These are phyloP conservation scores for Cyphomyrmex costatus DNA, from an alignment of 1,140 invertebrate genomes.

Conservation along the genomic window DNA sequence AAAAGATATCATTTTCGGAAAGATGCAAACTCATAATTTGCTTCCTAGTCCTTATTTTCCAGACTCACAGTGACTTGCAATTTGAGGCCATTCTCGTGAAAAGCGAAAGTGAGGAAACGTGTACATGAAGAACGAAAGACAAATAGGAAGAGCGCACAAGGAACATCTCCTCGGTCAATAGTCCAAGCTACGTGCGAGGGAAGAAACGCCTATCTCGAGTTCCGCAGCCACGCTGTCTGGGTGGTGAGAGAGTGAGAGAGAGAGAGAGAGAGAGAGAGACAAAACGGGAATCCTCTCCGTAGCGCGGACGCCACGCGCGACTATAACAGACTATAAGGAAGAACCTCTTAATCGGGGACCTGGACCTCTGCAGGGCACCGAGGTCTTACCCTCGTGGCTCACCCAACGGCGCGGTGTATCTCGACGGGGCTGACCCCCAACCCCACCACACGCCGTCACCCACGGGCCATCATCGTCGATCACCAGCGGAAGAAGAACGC, in stretches of 20 bases:
- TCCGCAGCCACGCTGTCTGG: constrained; percentile 80
- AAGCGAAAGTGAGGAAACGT: not conserved
- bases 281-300: constrained; percentile 60
- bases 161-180: constrained; percentile 40
- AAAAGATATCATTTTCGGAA: not conserved
- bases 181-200: constrained; percentile 21
- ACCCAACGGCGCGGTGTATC: constrained; percentile 74
- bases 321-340: constrained; percentile 81
- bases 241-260: not conserved
- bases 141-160: constrained; percentile 10
- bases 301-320: constrained; percentile 60
- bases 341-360: constrained; percentile 82
- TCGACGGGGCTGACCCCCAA: constrained; percentile 74
- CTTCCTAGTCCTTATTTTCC: constrained; percentile 4
- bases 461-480: constrained; percentile 64
- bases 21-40: not conserved
- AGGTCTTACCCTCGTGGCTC: constrained; percentile 77
- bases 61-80: not conserved
- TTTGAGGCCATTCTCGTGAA: not conserved
- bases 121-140: not conserved
- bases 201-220: constrained; percentile 68
- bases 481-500: constrained; percentile 61
- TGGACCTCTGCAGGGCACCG: constrained; percentile 80
- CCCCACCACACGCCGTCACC: constrained; percentile 65
- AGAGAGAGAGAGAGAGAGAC: constrained; percentile 27